These are phyloP conservation scores for Sinocyclocheilus anshuiensis DNA, from an alignment of 2,113 vertebrate genomes.

Conservation along the genomic window DNA sequence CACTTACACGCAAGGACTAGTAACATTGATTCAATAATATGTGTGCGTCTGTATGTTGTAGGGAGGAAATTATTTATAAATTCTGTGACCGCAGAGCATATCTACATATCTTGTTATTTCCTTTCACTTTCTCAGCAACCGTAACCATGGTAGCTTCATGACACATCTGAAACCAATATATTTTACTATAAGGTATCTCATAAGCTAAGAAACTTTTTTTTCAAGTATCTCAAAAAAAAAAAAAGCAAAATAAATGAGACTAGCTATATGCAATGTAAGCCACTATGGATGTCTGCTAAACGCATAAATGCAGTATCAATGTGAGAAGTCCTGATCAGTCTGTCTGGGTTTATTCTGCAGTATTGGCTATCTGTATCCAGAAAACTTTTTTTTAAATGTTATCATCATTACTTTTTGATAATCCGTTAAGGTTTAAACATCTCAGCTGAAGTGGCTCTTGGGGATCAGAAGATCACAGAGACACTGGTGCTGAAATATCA, in stretches of 20 bases:
- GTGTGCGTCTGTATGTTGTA: neutral
- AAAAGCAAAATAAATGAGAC: neutral
- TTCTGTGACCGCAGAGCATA: neutral
- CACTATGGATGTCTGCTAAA: neutral
- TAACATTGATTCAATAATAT: neutral
- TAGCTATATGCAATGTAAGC: neutral
- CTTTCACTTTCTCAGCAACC: neutral
- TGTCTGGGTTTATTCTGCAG: neutral
- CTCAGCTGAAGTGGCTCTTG: slow-evolving; percentile 51
- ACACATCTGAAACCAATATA: neutral
- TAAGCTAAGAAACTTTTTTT: no score
- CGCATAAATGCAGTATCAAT: neutral
- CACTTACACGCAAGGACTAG: neutral
- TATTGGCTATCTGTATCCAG: neutral
- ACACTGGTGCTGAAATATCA: slow-evolving; percentile 37
- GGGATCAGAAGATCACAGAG: neutral
- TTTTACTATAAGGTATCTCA: neutral
- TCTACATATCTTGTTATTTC: neutral
- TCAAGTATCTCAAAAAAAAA: neutral
- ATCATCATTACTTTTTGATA: neutral
- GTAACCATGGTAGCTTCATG: neutral
- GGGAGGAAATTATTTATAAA: neutral
- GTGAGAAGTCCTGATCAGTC: neutral
- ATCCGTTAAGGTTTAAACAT: neutral
- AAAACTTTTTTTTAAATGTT: neutral